Conservation (phyloP, 2,113 vertebrate genomes). For the Nymphicus hollandicus region DNA sequence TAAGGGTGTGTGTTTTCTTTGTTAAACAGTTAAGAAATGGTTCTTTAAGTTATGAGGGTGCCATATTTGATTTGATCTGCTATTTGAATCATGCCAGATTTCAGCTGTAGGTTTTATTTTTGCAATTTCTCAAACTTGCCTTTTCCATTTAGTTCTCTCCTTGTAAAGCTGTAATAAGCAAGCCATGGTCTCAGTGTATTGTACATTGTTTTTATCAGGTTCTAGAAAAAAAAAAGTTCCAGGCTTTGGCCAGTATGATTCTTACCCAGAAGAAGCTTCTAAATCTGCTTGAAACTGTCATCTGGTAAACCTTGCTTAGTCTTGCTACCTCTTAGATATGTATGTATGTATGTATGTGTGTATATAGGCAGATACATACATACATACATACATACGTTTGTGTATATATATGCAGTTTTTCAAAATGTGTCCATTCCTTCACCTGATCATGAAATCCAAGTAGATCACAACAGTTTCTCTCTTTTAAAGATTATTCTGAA, state of each 20-base stretch:
- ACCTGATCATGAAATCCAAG: background rate
- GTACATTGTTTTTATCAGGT: background rate
- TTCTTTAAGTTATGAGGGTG: background rate
- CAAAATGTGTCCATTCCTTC: background rate
- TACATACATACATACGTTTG: background rate
- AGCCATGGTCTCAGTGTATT: background rate
- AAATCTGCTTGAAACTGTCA: background rate
- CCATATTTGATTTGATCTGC: background rate
- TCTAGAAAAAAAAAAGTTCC: background rate
- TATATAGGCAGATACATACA: background rate
- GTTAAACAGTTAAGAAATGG: background rate
- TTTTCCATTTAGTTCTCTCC: background rate
- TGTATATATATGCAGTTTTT: background rate
- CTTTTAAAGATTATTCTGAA: slow-evolving; percentile 81
- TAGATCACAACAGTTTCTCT: background rate
- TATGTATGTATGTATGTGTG: background rate
- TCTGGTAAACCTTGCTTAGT: background rate
- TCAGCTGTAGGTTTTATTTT: background rate
- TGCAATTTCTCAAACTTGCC: background rate
- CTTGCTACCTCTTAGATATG: background rate
- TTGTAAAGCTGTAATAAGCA: background rate
- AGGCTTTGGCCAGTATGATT: background rate
- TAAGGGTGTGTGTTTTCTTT: slow-evolving; percentile 14
- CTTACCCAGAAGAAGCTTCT: background rate
- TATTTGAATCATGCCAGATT: background rate